Evolutionary conservation across 2,888 invertebrate species (phyloP).

Genomic region (Zygogramma bicolorata): DNA sequence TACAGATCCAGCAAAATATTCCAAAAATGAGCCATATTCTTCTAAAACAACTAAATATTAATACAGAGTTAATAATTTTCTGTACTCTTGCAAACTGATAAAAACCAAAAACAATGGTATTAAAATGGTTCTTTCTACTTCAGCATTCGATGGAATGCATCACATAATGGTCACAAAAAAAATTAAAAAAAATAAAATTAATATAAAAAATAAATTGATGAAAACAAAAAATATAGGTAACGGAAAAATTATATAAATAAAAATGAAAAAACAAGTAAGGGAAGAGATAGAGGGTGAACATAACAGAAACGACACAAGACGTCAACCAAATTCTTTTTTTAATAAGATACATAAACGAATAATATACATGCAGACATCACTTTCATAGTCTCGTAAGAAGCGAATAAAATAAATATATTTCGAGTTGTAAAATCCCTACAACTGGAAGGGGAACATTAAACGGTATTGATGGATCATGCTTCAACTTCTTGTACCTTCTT

Average conservation of each 20-base stretch:
- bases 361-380: constrained; percentile 47
- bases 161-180: constrained; percentile 18
- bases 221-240: constrained; percentile 17
- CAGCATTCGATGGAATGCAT: no score
- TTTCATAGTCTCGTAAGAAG: constrained; percentile 32
- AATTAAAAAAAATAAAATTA: constrained; percentile 33
- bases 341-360: constrained; percentile 48
- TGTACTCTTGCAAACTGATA: no score
- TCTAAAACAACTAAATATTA: no score
- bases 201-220: constrained; percentile 25
- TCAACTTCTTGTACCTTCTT: constrained; percentile 88
- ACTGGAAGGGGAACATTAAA: constrained; percentile 28
- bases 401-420: constrained; percentile 50
- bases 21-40: no score
- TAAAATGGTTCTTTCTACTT: no score
- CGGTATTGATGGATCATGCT: constrained; percentile 72
- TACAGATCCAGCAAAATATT: no score
- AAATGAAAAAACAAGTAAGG: constrained; percentile 27
- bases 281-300: constrained; percentile 11
- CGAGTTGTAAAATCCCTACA: constrained; percentile 26
- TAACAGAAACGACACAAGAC: constrained; percentile 31
- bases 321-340: constrained; percentile 39
- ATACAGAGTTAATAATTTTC: no score
- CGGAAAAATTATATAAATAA: constrained; percentile 30
- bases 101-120: no score